These are phyloP conservation scores for Habrosyne pyritoides DNA, from an alignment of 2,888 invertebrate genomes.

Conservation along the genomic window DNA sequence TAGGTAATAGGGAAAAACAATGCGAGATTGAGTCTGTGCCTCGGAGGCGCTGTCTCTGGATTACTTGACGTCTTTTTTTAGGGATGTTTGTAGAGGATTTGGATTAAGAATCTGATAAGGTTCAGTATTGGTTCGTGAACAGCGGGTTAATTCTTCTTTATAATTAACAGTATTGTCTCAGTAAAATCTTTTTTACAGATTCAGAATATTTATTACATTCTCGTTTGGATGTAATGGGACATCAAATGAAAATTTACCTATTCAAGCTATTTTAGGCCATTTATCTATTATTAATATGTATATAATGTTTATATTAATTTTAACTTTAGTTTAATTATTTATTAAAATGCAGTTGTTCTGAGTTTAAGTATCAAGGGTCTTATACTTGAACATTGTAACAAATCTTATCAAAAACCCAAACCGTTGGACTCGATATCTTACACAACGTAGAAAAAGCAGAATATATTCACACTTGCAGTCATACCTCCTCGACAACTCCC, in stretches of 20 bases:
- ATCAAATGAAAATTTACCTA: too few species aligned
- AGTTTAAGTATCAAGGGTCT: too few species aligned
- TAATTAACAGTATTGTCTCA: too few species aligned
- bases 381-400: conserved; percentile 14
- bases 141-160: too few species aligned
- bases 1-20: conserved; percentile 77
- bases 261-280: too few species aligned
- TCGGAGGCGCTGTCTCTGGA: background rate
- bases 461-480: conserved; percentile 27
- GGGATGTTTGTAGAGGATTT: background rate
- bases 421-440: background rate
- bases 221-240: too few species aligned
- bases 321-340: too few species aligned
- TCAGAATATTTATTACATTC: too few species aligned
- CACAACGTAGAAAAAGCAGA: background rate
- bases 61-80: background rate
- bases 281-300: too few species aligned
- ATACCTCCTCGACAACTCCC: conserved; percentile 40
- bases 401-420: conserved; percentile 5
- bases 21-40: conserved; percentile 48
- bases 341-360: too few species aligned
- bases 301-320: too few species aligned
- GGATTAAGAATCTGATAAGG: background rate
- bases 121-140: background rate
- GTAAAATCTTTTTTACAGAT: too few species aligned